Conservation (phyloP, 2,888 invertebrate species). For the Drosophila glabriapex region DNA sequence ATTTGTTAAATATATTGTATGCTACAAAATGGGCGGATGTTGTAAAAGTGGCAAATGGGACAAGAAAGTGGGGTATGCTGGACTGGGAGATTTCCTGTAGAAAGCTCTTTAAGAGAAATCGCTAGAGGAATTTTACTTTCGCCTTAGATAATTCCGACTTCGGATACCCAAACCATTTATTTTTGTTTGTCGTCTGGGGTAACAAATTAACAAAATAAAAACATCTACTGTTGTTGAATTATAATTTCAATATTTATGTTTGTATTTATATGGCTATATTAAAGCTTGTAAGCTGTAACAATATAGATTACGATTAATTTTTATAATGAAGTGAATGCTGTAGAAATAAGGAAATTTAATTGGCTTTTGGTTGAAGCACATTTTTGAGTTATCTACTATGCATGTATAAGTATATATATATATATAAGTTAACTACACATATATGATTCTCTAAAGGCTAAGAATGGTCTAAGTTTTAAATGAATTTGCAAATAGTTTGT, state of each 20-base stretch:
- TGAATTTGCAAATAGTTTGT: neutral
- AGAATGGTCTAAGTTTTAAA: neutral
- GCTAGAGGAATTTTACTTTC: neutral
- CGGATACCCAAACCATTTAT: neutral
- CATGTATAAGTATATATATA: neutral
- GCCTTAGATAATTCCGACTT: neutral
- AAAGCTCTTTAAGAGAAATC: neutral
- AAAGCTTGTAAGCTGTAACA: neutral
- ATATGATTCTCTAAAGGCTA: neutral
- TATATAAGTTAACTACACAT: neutral
- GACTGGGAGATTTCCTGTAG: neutral
- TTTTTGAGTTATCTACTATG: neutral
- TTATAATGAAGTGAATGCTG: neutral
- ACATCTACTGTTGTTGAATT: neutral
- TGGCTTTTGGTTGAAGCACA: neutral
- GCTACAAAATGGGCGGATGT: neutral
- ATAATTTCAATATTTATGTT: neutral
- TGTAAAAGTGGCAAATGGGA: neutral
- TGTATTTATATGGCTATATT: neutral
- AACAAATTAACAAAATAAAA: neutral
- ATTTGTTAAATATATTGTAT: neutral
- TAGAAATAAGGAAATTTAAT: neutral
- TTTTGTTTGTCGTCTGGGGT: neutral
- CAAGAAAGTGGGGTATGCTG: neutral
- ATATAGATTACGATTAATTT: neutral